A percentile compares a stretch with the other conserved stretches of the same genome.
Evolutionary conservation across 1,140 invertebrate species (phyloP).

Genomic region (Zaprionus tsacasi): DNA sequence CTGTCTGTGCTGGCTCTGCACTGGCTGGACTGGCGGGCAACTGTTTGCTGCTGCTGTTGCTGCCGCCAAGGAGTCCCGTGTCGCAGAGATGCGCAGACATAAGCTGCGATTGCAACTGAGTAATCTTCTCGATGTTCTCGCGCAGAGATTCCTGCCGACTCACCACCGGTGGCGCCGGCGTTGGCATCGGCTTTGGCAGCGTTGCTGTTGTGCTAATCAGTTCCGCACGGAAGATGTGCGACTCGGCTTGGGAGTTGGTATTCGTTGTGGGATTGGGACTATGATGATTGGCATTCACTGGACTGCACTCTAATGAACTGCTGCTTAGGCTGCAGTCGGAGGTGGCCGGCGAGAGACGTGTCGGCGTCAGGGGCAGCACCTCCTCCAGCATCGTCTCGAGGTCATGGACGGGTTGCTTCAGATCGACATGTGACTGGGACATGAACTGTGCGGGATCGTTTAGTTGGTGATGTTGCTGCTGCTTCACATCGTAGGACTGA

Average conservation of each 20-base stretch:
- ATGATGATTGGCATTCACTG: constrained; percentile 26
- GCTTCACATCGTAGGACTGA: constrained; percentile 78
- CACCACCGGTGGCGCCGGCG: constrained; percentile 52
- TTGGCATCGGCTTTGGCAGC: constrained; percentile 17
- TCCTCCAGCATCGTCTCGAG: constrained; percentile 80
- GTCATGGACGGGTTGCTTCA: constrained; percentile 76
- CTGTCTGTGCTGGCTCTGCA: constrained; percentile 14
- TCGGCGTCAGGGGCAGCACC: constrained; percentile 42
- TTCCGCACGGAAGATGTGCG: constrained; percentile 76
- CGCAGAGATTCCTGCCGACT: constrained; percentile 78
- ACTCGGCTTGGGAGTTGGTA: constrained; percentile 39
- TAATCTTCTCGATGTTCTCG: constrained; percentile 83
- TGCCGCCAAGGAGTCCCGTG: constrained; percentile 33
- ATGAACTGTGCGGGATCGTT: constrained; percentile 63
- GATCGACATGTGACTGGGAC: constrained; percentile 82
- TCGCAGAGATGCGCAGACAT: constrained; percentile 81
- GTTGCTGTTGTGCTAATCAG: constrained; percentile 70
- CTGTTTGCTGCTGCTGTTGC: constrained; percentile 5
- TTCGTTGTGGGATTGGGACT: constrained; percentile 21
- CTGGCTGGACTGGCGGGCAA: constrained; percentile 27
- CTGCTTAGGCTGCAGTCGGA: constrained; percentile 76
- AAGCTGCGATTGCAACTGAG: constrained; percentile 79
- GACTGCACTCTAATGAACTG: constrained; percentile 66
- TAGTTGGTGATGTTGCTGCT: constrained; percentile 14
- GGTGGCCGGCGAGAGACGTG: constrained; percentile 70